These are phyloP conservation scores for Calidris pygmaea DNA, from an alignment of 2,113 vertebrate species.

Conservation along the genomic window DNA sequence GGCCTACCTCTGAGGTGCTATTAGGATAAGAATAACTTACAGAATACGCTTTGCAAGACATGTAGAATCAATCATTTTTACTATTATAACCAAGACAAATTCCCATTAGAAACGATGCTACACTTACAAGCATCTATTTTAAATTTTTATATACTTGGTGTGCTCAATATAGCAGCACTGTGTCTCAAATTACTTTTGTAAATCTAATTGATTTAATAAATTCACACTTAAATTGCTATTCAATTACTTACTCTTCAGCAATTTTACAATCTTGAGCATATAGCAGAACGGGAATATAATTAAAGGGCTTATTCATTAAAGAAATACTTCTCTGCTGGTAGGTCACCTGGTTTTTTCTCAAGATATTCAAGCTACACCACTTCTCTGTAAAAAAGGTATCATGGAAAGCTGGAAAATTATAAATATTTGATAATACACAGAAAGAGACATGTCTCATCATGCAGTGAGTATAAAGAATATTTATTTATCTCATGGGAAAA, in stretches of 20 bases:
- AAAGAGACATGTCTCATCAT: neutral
- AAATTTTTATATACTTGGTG: conserved; percentile 62
- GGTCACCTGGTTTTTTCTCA: neutral
- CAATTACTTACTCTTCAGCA: conserved; percentile 58
- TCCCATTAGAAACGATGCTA: conserved; percentile 40
- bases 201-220: conserved; percentile 65
- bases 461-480: neutral
- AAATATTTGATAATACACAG: neutral
- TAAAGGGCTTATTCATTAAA: conserved; percentile 50
- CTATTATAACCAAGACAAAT: conserved; percentile 48
- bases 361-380: neutral
- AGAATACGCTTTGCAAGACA: conserved; percentile 39
- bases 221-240: conserved; percentile 57
- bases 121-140: conserved; percentile 47
- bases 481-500: neutral
- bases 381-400: neutral
- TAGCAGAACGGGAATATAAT: conserved; percentile 52
- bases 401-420: neutral
- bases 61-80: conserved; percentile 54
- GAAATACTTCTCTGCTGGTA: neutral
- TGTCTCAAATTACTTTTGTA: conserved; percentile 53
- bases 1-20: conserved; percentile 35
- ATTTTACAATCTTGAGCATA: conserved; percentile 56
- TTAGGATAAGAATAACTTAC: conserved; percentile 59
- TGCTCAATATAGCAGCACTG: neutral